Evolutionary conservation across 2,797 vertebrate species (phyloP), one percentile per base, ranked within the genome.

Genomic region (Triplophysa yarkandensis): DNA sequence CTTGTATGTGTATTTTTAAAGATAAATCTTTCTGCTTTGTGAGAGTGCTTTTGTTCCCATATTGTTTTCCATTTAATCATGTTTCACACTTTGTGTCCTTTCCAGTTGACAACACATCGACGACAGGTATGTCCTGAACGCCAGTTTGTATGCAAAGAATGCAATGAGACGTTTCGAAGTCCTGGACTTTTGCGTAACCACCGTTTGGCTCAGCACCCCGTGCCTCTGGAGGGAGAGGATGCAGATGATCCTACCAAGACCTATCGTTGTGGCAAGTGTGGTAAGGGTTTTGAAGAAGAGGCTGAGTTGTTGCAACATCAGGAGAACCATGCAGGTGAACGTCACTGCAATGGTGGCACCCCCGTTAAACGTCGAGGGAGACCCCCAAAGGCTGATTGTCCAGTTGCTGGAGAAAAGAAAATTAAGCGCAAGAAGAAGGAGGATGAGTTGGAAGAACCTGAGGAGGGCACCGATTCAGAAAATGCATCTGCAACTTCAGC

Each of bases 91-190:
- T 76, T 76, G 17, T 69, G 85, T 62, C 71, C 13, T 34, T 0
- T 28, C 39, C 36, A 94, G 91, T 84, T 94, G 68, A 93, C 87
- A 21, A 79, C 90, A 9, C 93, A 94, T 75, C 87, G 92, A 80
- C 85, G 93, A 77, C 91, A 94, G 68, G 87, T 92, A 78, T 94
- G 93, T 84, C 91, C 92, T 2, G 93, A 94, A 81, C 90, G 87
- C 30, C 93, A 93, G 74, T 88, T 93, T 69, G 83, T 85, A 5
- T 91, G 88, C 85, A 93, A 86, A 82, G 92, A 93, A 79, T 94
- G 92, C 77, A 90, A 87, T 46, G 89, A 93, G 81, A 89, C 86
- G 28, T 95, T 93, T 81, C 84, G 93, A 1, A 93, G 92, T 76
- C 88, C 91, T 0, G 92, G 90, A 8, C 87, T 92, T 66, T 86